phyloP scores from a whole-genome alignment of 2,888 invertebrate species.

The Drosophila nigritarsus region DNA sequence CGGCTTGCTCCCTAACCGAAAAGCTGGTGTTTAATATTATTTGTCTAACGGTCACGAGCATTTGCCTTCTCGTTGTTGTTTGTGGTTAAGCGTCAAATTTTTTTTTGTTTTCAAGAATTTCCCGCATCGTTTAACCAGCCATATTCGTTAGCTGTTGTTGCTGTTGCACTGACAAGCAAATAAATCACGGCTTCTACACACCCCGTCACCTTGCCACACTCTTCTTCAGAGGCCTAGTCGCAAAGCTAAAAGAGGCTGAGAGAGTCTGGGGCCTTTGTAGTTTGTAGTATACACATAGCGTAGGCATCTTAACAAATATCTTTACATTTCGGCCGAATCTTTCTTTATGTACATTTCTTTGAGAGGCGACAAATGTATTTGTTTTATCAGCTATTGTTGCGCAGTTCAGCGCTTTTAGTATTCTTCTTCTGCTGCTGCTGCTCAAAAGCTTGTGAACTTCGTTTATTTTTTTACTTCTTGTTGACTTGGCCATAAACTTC shows the following conservation, averaged over 20 bases:
- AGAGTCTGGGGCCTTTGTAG: constrained; percentile 45
- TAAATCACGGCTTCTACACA: constrained; percentile 67
- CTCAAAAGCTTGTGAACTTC: constrained; percentile 68
- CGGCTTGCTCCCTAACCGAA: neutral
- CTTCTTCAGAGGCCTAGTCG: constrained; percentile 9
- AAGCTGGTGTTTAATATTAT: constrained; percentile 76
- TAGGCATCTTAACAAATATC: constrained; percentile 71
- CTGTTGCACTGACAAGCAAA: constrained; percentile 75
- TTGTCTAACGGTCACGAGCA: constrained; percentile 79
- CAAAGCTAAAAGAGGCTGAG: constrained; percentile 5
- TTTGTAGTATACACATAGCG: constrained; percentile 37
- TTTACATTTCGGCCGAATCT: constrained; percentile 70
- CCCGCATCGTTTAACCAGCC: constrained; percentile 78
- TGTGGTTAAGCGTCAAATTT: constrained; percentile 77
- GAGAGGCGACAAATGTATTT: constrained; percentile 77
- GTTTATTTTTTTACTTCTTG: constrained; percentile 22
- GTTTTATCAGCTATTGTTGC: constrained; percentile 77
- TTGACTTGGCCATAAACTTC: constrained; percentile 66
- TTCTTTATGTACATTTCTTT: constrained; percentile 64
- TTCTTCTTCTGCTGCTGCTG: constrained; percentile 10
- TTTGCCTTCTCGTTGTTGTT: constrained; percentile 67
- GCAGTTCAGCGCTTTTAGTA: constrained; percentile 32
- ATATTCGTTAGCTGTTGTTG: constrained; percentile 62
- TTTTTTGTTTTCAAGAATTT: constrained; percentile 65
- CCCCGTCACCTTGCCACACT: neutral